Evolutionary conservation across 2,888 invertebrate species (phyloP).

Genomic region (Drosophila incognita): DNA sequence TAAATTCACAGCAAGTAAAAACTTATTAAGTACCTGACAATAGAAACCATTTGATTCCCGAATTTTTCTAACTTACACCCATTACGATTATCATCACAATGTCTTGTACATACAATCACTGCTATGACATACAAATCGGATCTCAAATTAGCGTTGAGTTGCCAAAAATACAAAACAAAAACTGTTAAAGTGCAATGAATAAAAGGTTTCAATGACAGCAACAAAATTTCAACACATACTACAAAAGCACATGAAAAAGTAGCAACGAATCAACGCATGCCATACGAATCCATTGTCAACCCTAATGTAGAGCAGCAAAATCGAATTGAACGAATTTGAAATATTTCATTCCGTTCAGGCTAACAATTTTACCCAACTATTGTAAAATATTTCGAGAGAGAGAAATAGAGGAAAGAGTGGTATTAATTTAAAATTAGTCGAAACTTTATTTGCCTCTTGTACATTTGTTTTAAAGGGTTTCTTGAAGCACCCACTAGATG

Average conservation of each 20-base stretch:
- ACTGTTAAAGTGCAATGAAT: conserved; percentile 46
- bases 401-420: not conserved
- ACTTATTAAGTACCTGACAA: conserved; percentile 80
- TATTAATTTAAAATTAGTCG: not conserved
- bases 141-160: conserved; percentile 48
- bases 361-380: conserved; percentile 43
- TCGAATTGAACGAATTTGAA: conserved; percentile 52
- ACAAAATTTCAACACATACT: conserved; percentile 36
- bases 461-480: not conserved
- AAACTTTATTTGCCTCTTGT: not conserved
- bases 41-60: conserved; percentile 52
- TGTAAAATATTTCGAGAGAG: conserved; percentile 66
- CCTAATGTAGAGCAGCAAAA: conserved; percentile 24
- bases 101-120: conserved; percentile 61
- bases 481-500: not conserved
- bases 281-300: conserved; percentile 4
- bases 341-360: conserved; percentile 22
- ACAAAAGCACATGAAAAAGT: conserved; percentile 27
- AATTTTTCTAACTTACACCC: conserved; percentile 18
- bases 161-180: conserved; percentile 31
- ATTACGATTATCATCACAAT: conserved; percentile 10
- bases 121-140: not conserved
- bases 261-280: conserved; percentile 21
- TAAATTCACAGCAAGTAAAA: conserved; percentile 26
- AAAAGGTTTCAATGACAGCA: conserved; percentile 81